Base-by-base conservation (phyloP, 2,888 invertebrate genomes). In the Drymonia ruficornis region DNA sequence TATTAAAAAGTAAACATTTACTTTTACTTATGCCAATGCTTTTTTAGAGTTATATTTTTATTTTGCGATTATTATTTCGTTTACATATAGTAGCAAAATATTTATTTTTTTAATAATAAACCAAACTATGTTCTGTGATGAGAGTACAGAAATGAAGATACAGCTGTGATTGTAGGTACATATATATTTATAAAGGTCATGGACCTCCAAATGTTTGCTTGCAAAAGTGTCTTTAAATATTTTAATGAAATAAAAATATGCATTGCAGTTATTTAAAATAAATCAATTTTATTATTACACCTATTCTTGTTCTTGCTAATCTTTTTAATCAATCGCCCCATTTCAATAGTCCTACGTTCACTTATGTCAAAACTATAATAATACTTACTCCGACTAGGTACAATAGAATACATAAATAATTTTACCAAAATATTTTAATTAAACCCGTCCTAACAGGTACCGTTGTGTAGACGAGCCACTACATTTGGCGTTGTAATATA, bases 401-500 rank as follows among this genome's bases (percentile, higher is more conserved):
- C 13, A 36, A n/a, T 36, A 3, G 3, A 6, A 36, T 36, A 36
- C 36, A 36, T 13, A n/a, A 36, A 36, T 36, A 13, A n/a, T 36
- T 36, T 36, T 13, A 36, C n/a, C 6, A 31, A 36, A 36, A 16
- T 16, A 40, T 40, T 40, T 40, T 16, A 40, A 40, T 40, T 16
- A 40, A 40, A 36, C 13, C 40, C 15, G n/a, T n/a, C 38, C n/a
- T 38, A 38, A 38, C 38, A 16, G 16, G 16, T 40, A 15, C 40
- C 16, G 11, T 16, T 40, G 40, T 40, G 43, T 43, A 43, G 43
- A 18, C 43, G 5, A 43, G 19, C 43, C 13, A 43, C 19, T 19
- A 19, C 19, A 43, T 18, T 43, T 12, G 46, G 45, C 29, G 28
- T 19, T 42, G 50, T 50, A 19, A 46, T 54, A 54, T 50, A 53